Percentiles rank a stretch among this genome's conserved stretches.
Evolutionary conservation across 2,888 invertebrate species (phyloP).

Genomic region (Psococerastis gibbosa): DNA sequence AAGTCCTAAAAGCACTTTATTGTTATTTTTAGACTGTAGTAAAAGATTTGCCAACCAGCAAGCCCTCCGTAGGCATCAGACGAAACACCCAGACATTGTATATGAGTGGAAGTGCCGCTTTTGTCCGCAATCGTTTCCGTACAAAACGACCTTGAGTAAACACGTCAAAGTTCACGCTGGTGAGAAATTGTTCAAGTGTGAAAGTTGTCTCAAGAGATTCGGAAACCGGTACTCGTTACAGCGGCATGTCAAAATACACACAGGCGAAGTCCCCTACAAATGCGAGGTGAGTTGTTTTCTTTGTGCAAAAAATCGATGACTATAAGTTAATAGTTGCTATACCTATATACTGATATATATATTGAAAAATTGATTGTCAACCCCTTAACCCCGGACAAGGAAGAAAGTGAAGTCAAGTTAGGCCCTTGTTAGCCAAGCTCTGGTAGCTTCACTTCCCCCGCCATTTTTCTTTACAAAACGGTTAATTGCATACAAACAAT

Average conservation of each 20-base stretch:
- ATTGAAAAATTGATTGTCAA: too few relatives aligned
- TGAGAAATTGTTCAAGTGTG: conserved; percentile 8
- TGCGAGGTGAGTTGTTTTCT: conserved; percentile 6
- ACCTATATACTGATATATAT: too few relatives aligned
- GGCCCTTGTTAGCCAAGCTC: too few relatives aligned
- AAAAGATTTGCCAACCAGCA: conserved; percentile 8
- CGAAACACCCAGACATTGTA: conserved; percentile 7
- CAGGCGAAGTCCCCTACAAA: conserved; percentile 9
- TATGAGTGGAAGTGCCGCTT: conserved; percentile 8
- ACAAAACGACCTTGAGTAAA: conserved; percentile 9
- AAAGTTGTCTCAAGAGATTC: conserved; percentile 2
- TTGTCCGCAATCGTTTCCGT: conserved; percentile 6
- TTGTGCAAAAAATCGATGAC: too few relatives aligned
- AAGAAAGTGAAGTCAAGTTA: too few relatives aligned
- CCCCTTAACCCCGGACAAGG: too few relatives aligned
- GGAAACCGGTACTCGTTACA: conserved; percentile 5
- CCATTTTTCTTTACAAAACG: too few relatives aligned
- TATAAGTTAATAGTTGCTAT: too few relatives aligned
- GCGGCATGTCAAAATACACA: conserved; percentile 8
- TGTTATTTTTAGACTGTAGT: conserved; percentile 1
- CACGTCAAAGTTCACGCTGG: conserved; percentile 8
- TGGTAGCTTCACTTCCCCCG: too few relatives aligned
- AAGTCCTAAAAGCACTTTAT: too few relatives aligned
- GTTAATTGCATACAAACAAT: too few relatives aligned
- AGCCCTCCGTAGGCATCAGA: conserved; percentile 5